Conservation (phyloP, 2,888 invertebrate species). For the Morinoia aosen region DNA sequence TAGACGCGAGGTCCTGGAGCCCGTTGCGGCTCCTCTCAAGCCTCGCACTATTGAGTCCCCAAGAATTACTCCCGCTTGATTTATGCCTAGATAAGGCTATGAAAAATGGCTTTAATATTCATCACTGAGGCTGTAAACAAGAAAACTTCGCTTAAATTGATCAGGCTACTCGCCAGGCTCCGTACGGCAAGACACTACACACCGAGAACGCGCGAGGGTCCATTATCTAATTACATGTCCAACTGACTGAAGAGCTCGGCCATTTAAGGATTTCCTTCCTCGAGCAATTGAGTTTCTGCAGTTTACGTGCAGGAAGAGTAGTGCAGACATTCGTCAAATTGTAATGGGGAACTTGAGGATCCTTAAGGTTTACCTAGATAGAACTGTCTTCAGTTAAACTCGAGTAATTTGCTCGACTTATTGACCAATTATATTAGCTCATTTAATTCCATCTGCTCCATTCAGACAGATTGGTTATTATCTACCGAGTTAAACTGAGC, state of each 20-base stretch:
- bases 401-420: not conserved
- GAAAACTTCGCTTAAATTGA: constrained; percentile 46
- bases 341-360: not conserved
- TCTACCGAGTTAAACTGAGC: not conserved
- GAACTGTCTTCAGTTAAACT: not conserved
- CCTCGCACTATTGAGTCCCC: constrained; percentile 6
- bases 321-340: not conserved
- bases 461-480: not conserved
- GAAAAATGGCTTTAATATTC: constrained; percentile 52
- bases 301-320: not conserved
- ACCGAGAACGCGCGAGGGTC: not conserved
- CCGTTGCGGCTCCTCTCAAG: not conserved
- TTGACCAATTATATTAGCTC: not conserved
- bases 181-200: not conserved
- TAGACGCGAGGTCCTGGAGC: not conserved
- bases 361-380: not conserved
- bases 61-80: constrained; percentile 22
- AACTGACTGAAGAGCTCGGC: constrained; percentile 15
- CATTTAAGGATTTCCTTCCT: constrained; percentile 14
- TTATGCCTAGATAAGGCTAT: constrained; percentile 39
- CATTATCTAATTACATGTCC: constrained; percentile 26
- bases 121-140: constrained; percentile 50
- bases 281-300: constrained; percentile 17
- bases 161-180: constrained; percentile 20
- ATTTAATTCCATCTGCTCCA: not conserved